A percentile compares a stretch with the other conserved stretches of the same genome.
phyloP scores from a whole-genome alignment of 2,113 vertebrate species.

The Sceloporus tristichus region DNA sequence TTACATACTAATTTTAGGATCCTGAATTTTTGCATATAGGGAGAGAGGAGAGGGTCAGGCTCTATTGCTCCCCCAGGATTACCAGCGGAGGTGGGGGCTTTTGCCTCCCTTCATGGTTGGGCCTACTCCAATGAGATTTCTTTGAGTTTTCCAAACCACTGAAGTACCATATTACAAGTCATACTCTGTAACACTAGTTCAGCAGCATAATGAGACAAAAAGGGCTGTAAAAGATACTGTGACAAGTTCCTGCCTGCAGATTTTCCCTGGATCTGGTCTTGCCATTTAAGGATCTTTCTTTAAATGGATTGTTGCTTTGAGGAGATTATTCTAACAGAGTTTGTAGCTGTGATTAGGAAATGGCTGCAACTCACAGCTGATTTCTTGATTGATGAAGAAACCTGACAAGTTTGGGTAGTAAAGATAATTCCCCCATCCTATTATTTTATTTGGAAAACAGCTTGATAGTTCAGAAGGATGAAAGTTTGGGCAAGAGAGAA shows the following conservation, averaged over 20 bases:
- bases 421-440: neutral
- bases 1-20: neutral
- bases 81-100: neutral
- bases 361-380: neutral
- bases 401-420: constrained; percentile 3
- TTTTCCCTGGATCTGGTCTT: constrained; percentile 17
- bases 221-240: constrained; percentile 20
- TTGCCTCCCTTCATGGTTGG: too few species aligned
- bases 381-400: constrained; percentile 23
- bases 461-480: neutral
- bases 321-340: constrained; percentile 30
- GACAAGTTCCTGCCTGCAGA: constrained; percentile 18
- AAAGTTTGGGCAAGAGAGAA: neutral
- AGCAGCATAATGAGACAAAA: neutral
- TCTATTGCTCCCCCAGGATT: neutral
- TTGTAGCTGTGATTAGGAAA: constrained; percentile 29
- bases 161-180: neutral
- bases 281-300: constrained; percentile 2
- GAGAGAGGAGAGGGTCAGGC: neutral
- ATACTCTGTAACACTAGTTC: neutral
- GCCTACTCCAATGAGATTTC: neutral
- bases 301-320: constrained; percentile 27
- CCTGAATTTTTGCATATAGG: neutral
- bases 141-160: neutral
- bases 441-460: constrained; percentile 1